These are phyloP conservation scores for Unio delphinus DNA, from an alignment of 2,888 invertebrate species.

Conservation along the genomic window DNA sequence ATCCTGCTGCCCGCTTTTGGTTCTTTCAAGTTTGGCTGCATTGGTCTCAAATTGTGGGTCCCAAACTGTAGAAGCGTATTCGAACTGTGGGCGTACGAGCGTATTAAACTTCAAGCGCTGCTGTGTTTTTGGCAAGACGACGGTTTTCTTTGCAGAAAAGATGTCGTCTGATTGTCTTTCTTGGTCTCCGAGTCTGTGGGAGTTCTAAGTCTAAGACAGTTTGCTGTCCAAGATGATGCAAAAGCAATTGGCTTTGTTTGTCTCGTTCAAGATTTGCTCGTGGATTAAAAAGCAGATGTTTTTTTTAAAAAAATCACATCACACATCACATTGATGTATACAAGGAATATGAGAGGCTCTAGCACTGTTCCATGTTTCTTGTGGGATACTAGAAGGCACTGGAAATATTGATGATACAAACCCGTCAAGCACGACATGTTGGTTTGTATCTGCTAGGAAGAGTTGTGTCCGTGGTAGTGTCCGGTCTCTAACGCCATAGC, in stretches of 20 bases:
- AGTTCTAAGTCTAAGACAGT: slow-evolving; percentile 1
- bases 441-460: neutral
- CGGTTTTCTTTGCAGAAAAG: neutral
- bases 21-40: neutral
- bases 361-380: neutral
- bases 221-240: neutral
- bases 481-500: neutral
- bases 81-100: neutral
- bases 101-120: neutral
- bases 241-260: neutral
- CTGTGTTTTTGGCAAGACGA: neutral
- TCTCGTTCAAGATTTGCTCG: slow-evolving; percentile 1
- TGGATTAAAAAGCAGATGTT: neutral
- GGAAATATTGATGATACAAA: neutral
- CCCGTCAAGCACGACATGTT: slow-evolving; percentile 1
- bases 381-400: too few species aligned
- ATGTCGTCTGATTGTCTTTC: slow-evolving; percentile 4
- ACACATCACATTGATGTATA: neutral
- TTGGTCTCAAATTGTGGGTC: neutral
- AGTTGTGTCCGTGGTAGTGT: neutral
- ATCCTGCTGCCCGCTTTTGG: neutral
- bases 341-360: neutral
- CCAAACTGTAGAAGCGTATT: neutral
- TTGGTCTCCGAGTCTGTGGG: neutral
- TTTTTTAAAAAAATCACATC: too few species aligned